phyloP scores from a whole-genome alignment of 1,140 invertebrate genomes.

The Ceratina calcarata region DNA sequence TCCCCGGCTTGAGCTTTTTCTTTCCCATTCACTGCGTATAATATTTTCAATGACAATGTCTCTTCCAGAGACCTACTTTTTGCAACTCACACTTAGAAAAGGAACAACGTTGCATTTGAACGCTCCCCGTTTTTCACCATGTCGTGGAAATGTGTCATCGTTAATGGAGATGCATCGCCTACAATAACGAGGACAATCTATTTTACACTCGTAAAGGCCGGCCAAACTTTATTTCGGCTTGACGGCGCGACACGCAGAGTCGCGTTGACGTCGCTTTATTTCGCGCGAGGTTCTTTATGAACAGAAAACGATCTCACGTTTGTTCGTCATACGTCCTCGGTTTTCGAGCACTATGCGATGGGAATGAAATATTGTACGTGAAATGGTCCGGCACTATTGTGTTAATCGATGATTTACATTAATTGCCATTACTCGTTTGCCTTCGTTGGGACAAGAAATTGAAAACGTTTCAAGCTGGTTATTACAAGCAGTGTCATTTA shows the following conservation, averaged over 20 bases:
- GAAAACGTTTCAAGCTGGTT: background rate
- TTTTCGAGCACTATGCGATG: background rate
- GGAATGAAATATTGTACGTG: too few species aligned
- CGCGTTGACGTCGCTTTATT: conserved; percentile 18
- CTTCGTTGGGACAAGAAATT: background rate
- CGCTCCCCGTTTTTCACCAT: conserved; percentile 59
- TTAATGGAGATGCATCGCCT: conserved; percentile 72
- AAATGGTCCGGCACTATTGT: background rate
- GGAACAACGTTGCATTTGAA: conserved; percentile 52
- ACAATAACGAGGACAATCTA: conserved; percentile 70
- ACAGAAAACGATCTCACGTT: background rate
- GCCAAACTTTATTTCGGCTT: conserved; percentile 49
- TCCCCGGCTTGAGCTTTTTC: conserved; percentile 30
- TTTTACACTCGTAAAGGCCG: conserved; percentile 56
- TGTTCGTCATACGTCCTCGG: background rate
- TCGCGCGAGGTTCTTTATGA: background rate
- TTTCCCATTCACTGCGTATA: conserved; percentile 47
- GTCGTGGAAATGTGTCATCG: conserved; percentile 62
- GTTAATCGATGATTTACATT: background rate
- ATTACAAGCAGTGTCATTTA: background rate
- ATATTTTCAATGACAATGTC: conserved; percentile 57
- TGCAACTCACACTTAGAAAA: conserved; percentile 48
- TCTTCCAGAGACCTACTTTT: conserved; percentile 62
- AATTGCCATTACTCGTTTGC: background rate
- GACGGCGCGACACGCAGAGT: conserved; percentile 29